Conservation (phyloP, 2,797 vertebrate genomes). For the Denticeps clupeoides region DNA sequence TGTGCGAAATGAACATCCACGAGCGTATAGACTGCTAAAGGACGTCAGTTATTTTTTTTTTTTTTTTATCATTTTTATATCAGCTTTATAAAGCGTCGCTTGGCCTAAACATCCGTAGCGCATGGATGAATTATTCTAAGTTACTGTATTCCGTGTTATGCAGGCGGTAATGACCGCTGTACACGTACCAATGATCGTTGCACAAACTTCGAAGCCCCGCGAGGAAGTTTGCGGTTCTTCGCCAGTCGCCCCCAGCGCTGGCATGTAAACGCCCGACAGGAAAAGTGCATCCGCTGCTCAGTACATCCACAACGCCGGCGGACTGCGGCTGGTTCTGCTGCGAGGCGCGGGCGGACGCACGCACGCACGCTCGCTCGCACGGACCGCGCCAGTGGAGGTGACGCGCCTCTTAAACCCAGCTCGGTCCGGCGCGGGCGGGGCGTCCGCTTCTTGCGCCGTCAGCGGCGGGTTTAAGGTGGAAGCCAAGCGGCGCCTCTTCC, state of each 20-base stretch:
- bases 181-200: constrained; percentile 61
- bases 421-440: constrained; percentile 51
- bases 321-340: too few species aligned
- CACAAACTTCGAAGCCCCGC: constrained; percentile 58
- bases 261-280: constrained; percentile 35
- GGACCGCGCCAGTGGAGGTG: constrained; percentile 38
- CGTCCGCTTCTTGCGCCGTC: constrained; percentile 46
- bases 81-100: too few species aligned
- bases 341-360: too few species aligned
- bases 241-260: constrained; percentile 55
- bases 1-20: too few species aligned
- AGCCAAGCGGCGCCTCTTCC: background rate
- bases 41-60: too few species aligned
- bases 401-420: constrained; percentile 44
- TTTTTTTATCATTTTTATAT: too few species aligned
- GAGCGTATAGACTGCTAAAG: too few species aligned
- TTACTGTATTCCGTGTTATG: background rate
- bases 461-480: constrained; percentile 63
- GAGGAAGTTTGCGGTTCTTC: constrained; percentile 30
- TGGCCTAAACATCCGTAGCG: too few species aligned
- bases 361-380: too few species aligned
- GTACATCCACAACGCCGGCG: constrained; percentile 11
- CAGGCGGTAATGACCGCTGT: background rate
- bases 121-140: too few species aligned
- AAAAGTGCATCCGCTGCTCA: constrained; percentile 1